These are phyloP conservation scores for Macropus fuliginosus DNA, from an alignment of 2,797 vertebrate species.

Conservation along the genomic window DNA sequence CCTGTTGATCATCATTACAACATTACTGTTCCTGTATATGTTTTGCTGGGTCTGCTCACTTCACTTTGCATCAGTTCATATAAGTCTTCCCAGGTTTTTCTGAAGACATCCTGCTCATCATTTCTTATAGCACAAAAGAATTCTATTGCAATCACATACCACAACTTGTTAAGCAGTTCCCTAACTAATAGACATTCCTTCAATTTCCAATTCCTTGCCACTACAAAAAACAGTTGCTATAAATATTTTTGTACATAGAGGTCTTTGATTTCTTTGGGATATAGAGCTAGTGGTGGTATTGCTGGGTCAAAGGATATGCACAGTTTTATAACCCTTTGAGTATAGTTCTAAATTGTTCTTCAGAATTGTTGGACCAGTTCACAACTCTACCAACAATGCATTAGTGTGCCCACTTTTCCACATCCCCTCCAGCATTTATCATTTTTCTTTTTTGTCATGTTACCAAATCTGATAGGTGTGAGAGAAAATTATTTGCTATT, in stretches of 20 bases:
- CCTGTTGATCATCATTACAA: not conserved
- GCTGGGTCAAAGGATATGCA: not conserved
- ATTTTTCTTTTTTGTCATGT: not conserved
- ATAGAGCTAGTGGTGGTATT: not conserved
- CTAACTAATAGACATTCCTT: not conserved
- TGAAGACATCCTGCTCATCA: not conserved
- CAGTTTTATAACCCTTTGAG: not conserved
- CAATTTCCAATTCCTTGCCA: not conserved
- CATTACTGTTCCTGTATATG: not conserved
- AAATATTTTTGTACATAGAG: not conserved
- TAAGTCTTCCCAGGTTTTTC: not conserved
- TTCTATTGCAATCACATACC: not conserved
- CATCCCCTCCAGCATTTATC: not conserved
- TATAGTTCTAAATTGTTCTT: not conserved
- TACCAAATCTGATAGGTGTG: not conserved
- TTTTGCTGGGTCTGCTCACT: not conserved
- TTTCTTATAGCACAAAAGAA: not conserved
- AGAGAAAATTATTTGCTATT: not conserved
- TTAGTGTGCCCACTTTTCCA: not conserved
- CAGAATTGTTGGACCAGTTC: not conserved
- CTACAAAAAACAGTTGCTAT: not conserved
- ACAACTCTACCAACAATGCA: not conserved
- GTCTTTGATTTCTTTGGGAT: not conserved
- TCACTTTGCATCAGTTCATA: not conserved
- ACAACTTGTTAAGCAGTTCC: not conserved